A percentile compares a stretch with the other conserved stretches of the same genome.
phyloP scores from a whole-genome alignment of 2,888 invertebrate species.

The Polydesmus complanatus region DNA sequence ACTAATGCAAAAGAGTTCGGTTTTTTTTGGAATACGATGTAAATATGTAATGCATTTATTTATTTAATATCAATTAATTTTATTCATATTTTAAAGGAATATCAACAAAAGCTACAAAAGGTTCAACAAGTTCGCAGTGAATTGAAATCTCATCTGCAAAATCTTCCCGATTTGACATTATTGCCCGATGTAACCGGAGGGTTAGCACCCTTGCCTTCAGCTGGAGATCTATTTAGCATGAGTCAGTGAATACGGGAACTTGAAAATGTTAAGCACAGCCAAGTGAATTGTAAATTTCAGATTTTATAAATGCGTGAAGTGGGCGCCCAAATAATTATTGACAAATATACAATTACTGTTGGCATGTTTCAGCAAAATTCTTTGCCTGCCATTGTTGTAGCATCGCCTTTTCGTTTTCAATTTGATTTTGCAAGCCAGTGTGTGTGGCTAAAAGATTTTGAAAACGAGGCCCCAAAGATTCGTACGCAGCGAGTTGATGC shows the following conservation, averaged over 20 bases:
- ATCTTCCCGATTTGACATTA: conserved; percentile 80
- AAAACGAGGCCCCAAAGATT: neutral
- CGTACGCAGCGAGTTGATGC: neutral
- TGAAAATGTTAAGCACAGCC: neutral
- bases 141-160: conserved; percentile 81
- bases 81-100: conserved; percentile 82
- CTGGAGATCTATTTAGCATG: conserved; percentile 81
- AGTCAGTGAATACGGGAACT: neutral
- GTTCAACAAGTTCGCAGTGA: conserved; percentile 73
- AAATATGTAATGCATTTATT: no score
- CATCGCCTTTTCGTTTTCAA: neutral
- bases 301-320: neutral
- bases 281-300: neutral
- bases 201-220: conserved; percentile 81
- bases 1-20: neutral
- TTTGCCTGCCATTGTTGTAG: neutral
- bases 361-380: neutral
- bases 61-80: no score
- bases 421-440: neutral
- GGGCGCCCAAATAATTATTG: neutral
- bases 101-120: conserved; percentile 74
- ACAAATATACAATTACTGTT: neutral
- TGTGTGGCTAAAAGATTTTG: neutral
- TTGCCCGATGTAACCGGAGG: conserved; percentile 86
- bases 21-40: no score